Base-by-base conservation (phyloP, 2,888 invertebrate genomes). In the Cremastinae sp. region DNA sequence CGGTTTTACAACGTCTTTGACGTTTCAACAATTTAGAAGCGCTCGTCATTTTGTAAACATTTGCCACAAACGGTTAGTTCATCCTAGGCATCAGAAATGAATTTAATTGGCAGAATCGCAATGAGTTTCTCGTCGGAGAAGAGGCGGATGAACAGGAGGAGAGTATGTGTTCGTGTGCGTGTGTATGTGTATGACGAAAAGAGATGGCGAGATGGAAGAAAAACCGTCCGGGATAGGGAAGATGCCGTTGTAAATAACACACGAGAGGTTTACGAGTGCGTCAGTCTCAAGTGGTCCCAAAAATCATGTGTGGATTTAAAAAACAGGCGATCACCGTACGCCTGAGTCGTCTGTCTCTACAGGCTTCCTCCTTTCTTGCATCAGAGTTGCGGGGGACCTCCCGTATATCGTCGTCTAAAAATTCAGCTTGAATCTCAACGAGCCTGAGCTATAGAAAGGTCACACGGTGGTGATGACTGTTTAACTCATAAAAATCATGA, bases 251-350 rank as follows among this genome's bases (percentile, higher is more conserved):
- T 22, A 45, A 62, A 62, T 54, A 54, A 53, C 43, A 53, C 36
- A 22, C 34, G 36, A 18, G 53, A 56, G 61, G 16, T 54, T 16
- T 20, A 43, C 53, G 45, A 71, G 54, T 61, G 54, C 59, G 74
- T 79, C 64, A 73, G 73, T 58, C 64, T 75, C 75, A 71, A 75
- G 78, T 82, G 82, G 79, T 83, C 81, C 80, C 80, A 49, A 75
- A 83, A 81, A 73, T 76, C 16, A 66, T 72, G 47, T 78, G 62
- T n/a, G n/a, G n/a, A 68, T 69, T 68, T 70, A 54, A 70, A 77
- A 68, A 56, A 78, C 75, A 78, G 75, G 14, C 73, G 76, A 79
- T 76, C 75, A 66, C 45, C 58, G 51, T 51, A 47, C 61, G 38
- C 49, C 45, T 34, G 56, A 20, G 9, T 34, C 28, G 5, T 18